Evolutionary conservation across 2,113 vertebrate genomes (phyloP).

Genomic region (Callithrix jacchus): DNA sequence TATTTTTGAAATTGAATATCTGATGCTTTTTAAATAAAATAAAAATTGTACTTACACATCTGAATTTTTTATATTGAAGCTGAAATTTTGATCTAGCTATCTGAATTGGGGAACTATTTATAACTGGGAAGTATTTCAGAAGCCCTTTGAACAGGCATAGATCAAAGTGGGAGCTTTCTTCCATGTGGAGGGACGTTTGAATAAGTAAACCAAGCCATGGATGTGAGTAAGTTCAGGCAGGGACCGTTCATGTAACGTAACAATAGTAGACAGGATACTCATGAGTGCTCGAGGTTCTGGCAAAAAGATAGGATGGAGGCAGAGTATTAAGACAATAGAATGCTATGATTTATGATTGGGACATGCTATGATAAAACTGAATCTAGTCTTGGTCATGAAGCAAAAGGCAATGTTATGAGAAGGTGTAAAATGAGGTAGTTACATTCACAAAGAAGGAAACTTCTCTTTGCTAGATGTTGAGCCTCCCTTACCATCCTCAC

Average conservation of each 20-base stretch:
- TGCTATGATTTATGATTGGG: neutral
- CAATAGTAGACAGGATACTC: neutral
- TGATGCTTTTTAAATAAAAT: neutral
- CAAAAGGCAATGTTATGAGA: neutral
- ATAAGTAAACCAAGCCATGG: neutral
- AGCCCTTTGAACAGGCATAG: neutral
- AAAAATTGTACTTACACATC: neutral
- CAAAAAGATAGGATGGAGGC: neutral
- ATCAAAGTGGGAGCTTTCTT: neutral
- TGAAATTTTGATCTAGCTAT: neutral
- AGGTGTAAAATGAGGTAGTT: neutral
- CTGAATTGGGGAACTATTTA: neutral
- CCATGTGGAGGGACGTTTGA: neutral
- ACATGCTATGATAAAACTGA: neutral
- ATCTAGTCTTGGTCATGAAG: neutral
- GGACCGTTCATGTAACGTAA: neutral
- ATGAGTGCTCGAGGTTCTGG: neutral
- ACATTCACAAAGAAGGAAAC: neutral
- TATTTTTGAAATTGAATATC: neutral
- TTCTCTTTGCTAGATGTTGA: neutral
- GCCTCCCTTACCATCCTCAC: rapidly evolving
- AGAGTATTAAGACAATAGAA: neutral
- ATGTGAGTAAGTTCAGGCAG: neutral
- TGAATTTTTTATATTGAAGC: neutral
- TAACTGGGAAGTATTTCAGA: neutral